These are phyloP conservation scores for Polyploca ridens DNA, from an alignment of 2,888 invertebrate species.

Conservation along the genomic window DNA sequence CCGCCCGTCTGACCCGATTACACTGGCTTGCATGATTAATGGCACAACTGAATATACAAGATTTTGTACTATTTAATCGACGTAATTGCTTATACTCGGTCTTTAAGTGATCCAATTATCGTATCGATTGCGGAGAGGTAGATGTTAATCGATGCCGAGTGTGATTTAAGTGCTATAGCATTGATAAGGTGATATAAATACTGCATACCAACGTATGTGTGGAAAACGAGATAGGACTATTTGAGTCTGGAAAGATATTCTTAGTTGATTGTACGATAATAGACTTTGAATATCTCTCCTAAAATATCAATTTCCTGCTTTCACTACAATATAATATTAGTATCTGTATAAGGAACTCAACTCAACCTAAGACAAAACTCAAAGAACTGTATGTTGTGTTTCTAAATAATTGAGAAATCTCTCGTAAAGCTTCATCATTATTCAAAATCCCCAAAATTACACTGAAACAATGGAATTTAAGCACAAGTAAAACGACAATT, in stretches of 20 bases:
- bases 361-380: background rate
- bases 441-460: conserved; percentile 45
- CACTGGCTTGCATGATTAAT: conserved; percentile 71
- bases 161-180: conserved; percentile 9
- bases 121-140: conserved; percentile 33
- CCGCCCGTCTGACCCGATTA: conserved; percentile 56
- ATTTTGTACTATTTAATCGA: conserved; percentile 59
- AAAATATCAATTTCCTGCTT: too few relatives aligned
- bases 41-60: conserved; percentile 57
- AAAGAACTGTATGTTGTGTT: background rate
- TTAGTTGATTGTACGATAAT: too few relatives aligned
- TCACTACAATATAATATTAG: too few relatives aligned
- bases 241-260: background rate
- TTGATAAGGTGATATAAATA: background rate
- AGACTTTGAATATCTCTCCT: too few relatives aligned
- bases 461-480: conserved; percentile 61
- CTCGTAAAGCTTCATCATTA: conserved; percentile 36
- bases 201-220: conserved; percentile 2
- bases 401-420: conserved; percentile 19
- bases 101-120: conserved; percentile 44
- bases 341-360: background rate
- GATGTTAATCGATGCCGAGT: conserved; percentile 38
- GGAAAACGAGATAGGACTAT: background rate
- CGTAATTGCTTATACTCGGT: conserved; percentile 53
- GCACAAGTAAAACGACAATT: conserved; percentile 60